phyloP scores from a whole-genome alignment of 1,140 invertebrate species.

The Caenorhabditis briggsae region DNA sequence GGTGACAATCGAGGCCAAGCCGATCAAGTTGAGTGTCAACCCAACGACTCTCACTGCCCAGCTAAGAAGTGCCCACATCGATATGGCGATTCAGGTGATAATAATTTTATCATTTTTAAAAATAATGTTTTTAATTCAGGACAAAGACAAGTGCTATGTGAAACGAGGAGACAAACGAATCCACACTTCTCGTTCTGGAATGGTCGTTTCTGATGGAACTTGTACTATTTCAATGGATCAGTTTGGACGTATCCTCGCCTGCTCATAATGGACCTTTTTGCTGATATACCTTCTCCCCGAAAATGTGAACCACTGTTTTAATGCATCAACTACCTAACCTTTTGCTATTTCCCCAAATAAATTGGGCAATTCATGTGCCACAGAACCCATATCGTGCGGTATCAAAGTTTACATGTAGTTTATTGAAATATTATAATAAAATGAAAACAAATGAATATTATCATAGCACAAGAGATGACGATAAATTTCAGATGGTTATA shows the following conservation, averaged over 20 bases:
- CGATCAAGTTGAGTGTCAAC: constrained; percentile 53
- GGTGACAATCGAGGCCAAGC: constrained; percentile 49
- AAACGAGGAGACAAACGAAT: constrained; percentile 58
- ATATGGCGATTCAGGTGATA: constrained; percentile 57
- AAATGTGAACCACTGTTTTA: not conserved
- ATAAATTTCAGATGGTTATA: too few species aligned
- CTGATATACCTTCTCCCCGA: not conserved
- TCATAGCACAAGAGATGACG: constrained; percentile 17
- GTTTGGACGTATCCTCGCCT: constrained; percentile 53
- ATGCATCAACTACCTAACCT: not conserved
- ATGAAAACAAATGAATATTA: constrained; percentile 31
- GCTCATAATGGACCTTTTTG: constrained; percentile 2
- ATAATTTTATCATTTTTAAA: not conserved
- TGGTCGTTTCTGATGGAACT: constrained; percentile 60
- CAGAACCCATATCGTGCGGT: not conserved
- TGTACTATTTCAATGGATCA: constrained; percentile 58
- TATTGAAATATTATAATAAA: constrained; percentile 45
- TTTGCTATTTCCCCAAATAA: not conserved
- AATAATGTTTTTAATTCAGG: constrained; percentile 23
- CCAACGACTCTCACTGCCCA: constrained; percentile 50
- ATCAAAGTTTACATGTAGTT: not conserved
- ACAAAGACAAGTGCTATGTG: constrained; percentile 54
- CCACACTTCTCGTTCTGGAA: constrained; percentile 62
- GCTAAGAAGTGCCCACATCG: constrained; percentile 48
- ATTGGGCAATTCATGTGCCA: not conserved